Conservation (phyloP, 2,113 vertebrate genomes). For the Protobothrops flavoviridis region DNA sequence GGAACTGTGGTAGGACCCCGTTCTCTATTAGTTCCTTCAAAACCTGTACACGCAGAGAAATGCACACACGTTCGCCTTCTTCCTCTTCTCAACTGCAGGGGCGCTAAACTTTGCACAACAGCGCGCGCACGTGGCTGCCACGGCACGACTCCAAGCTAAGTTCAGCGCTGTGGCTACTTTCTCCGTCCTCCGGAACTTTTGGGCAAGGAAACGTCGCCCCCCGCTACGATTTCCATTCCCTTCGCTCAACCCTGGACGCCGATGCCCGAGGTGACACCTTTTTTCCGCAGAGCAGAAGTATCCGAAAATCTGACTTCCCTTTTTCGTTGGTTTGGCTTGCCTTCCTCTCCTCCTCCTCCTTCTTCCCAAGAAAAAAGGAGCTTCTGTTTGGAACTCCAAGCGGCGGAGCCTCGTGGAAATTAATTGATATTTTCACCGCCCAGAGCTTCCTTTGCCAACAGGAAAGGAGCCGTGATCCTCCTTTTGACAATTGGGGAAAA, state of each 20-base stretch:
- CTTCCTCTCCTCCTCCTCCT: slow-evolving; percentile 11
- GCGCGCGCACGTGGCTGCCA: not conserved
- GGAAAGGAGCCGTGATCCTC: slow-evolving; percentile 27
- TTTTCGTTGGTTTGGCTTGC: not conserved
- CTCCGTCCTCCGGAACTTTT: not conserved
- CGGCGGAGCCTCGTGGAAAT: slow-evolving; percentile 37
- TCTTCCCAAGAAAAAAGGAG: slow-evolving; percentile 28
- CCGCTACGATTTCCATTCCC: not conserved
- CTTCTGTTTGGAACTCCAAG: slow-evolving; percentile 47
- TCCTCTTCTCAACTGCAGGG: not conserved
- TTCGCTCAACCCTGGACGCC: not conserved
- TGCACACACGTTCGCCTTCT: not conserved
- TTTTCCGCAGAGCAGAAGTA: not conserved
- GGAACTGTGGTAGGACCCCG: not conserved
- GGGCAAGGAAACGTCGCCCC: not conserved
- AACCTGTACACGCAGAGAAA: not conserved
- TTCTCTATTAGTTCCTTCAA: not conserved
- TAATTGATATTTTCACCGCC: slow-evolving; percentile 44
- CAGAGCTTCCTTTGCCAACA: slow-evolving; percentile 25
- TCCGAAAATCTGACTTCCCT: not conserved
- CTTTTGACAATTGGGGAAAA: slow-evolving; percentile 19
- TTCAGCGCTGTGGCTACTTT: not conserved
- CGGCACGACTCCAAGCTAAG: not conserved
- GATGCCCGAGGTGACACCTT: not conserved
- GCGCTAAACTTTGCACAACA: not conserved